Evolutionary conservation across 2,797 vertebrate species (phyloP), one percentile per base, ranked within the genome.

Genomic region (Sebastes minor): DNA sequence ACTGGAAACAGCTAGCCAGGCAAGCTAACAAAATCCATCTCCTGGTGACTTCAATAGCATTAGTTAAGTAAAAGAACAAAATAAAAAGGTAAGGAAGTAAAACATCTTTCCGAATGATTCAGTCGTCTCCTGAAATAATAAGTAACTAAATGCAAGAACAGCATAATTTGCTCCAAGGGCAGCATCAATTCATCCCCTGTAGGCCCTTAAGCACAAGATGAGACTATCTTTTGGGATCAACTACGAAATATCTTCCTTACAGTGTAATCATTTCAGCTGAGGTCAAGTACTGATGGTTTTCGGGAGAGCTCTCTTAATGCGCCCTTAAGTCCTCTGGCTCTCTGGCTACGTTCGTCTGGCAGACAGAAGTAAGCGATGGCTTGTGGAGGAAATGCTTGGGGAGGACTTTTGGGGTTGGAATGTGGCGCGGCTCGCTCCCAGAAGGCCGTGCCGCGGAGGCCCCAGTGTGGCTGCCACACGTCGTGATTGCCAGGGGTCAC

Each of bases 241-340:
- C 88, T 88, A 91, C 66, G 87, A 87, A 90, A 92, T 92, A 91
- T 94, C 91, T 88, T 92, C 90, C 86, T 86, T 80, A 88, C 73
- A 68, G 86, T 78, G 93, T 91, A 91, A 94, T 91, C 83, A 88
- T 94, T 89, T 91, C 84, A 81, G 90, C 81, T 87, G 81, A 88
- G 91, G 93, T 95, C 91, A 94, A 94, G 92, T 80, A 83, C 90
- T 92, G 91, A 92, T 90, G 92, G 88, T 94, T 95, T 95, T 90
- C 32, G 59, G 88, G 66, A 88, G 89, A 91, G 90, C 92, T 91
- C 84, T 88, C 76, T 82, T 93, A 94, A 94, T 92, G 94, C 91
- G 42, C 28, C 76, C 85, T 82, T 91, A 95, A 95, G 87, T 93
- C 90, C 88, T 88, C 82, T 65, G 90, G 93, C 89, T 94, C 90